Evolutionary conservation across 2,113 vertebrate species (phyloP).

Genomic region (Stigmatopora argus): DNA sequence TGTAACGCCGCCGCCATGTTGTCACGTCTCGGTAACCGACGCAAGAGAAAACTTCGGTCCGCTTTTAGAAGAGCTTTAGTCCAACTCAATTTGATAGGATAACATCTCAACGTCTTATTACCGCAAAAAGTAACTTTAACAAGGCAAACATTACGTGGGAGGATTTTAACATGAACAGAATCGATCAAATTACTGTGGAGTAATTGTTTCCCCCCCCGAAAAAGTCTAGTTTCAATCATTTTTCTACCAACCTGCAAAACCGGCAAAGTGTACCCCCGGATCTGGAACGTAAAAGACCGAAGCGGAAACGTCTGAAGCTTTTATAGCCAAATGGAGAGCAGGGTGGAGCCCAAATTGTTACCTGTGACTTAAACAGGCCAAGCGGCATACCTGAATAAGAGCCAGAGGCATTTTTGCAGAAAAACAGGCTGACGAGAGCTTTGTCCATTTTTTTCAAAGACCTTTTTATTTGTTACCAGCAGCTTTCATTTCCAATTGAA

Average conservation of each 20-base stretch:
- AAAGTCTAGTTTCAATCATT: not conserved
- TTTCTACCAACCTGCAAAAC: constrained; percentile 47
- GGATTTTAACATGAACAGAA: too few relatives aligned
- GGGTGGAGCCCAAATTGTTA: constrained; percentile 21
- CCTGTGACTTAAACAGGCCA: not conserved
- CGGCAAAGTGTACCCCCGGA: constrained; percentile 35
- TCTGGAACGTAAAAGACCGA: constrained; percentile 63
- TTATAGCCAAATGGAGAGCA: constrained; percentile 56
- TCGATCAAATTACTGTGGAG: too few relatives aligned
- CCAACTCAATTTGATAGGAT: too few relatives aligned
- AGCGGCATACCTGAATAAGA: constrained; percentile 33
- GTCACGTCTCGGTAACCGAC: constrained; percentile 4
- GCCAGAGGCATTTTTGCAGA: constrained; percentile 42
- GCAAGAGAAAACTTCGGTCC: not conserved
- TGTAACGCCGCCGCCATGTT: constrained; percentile 69
- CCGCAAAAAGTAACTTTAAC: too few relatives aligned
- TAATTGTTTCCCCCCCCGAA: not conserved
- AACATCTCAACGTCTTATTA: too few relatives aligned
- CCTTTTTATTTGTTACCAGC: constrained; percentile 76
- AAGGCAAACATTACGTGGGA: too few relatives aligned
- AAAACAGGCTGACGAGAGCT: constrained; percentile 52
- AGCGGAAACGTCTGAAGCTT: constrained; percentile 32
- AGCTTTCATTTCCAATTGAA: constrained; percentile 69
- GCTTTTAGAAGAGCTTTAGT: too few relatives aligned
- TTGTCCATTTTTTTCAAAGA: constrained; percentile 62